Conservation (phyloP, 2,888 invertebrate species). For the Glyphotaelius pellucidus region DNA sequence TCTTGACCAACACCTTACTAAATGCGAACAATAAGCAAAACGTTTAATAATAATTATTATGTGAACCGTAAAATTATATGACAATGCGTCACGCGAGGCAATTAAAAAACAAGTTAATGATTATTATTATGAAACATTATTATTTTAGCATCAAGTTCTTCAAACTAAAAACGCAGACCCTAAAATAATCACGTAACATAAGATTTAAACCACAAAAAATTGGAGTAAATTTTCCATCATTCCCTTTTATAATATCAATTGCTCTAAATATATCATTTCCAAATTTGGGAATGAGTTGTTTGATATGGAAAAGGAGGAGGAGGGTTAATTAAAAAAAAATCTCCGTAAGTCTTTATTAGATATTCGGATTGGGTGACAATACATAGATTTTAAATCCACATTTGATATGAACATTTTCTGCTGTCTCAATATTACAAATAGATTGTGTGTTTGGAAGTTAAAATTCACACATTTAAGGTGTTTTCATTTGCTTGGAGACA, state of each 20-base stretch:
- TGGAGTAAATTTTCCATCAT: not conserved
- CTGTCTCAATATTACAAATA: no score
- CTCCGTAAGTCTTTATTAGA: no score
- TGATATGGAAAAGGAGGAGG: no score
- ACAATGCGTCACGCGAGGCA: not conserved
- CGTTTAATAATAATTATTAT: not conserved
- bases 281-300: not conserved
- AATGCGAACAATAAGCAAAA: no score
- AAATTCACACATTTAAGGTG: not conserved
- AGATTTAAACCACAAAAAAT: not conserved
- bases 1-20: no score
- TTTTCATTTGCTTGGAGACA: not conserved
- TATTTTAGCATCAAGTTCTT: no score
- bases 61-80: no score
- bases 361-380: not conserved
- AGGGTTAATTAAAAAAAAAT: no score
- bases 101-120: not conserved
- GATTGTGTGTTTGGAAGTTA: not conserved
- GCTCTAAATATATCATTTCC: not conserved
- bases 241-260: not conserved
- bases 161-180: no score
- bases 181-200: not conserved
- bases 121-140: no score
- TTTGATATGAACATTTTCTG: no score
- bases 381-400: not conserved